Base-by-base conservation (phyloP, 2,797 vertebrate genomes). In the Hyperoplus lanceolatus region DNA sequence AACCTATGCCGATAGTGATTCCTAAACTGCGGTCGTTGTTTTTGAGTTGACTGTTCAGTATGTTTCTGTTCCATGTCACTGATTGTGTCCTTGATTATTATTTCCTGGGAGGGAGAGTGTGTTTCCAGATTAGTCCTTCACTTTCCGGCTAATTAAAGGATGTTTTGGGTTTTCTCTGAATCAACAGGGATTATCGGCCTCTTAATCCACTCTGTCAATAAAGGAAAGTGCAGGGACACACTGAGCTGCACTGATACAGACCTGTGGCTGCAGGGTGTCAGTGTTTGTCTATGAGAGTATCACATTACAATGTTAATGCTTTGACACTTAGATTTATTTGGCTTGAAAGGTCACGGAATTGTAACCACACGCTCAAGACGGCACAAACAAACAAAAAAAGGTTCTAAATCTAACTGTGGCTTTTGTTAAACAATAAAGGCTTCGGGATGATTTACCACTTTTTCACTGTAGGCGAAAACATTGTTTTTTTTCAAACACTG, bases 191-290 rank as follows among this genome's bases (percentile, higher is more conserved):
- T 91, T 84, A 79, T 88, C 87, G 51, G 88, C 68, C 77, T 67
- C 82, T 77, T 91, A 88, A 93, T 94, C 79, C 87, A 73, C 85
- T 91, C 88, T 83, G 87, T 93, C 93, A 94, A 90, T 94, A 93
- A 80, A 92, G 95, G 87, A 92, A 94, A 91, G 91, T 86, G 82
- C 71, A 42, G 67, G 69, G 80, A 83, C 81, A 56, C 64, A 29
- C 29, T 39, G 56, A 75, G 64, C 63, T 1, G 13, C 12, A 7
- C 66, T 73, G 75, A 88, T 79, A 48, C 73, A 5, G 75, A 70
- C 73, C 75, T 68, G 68, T 49, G 65, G 58, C 79, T 77, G 70
- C 65, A 62, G 63, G 21, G 70, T 43, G 62, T 59, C 62, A 50
- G 2, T 74, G 49, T 81, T 85, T 48, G 15, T 58, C 65, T 70